These are phyloP conservation scores for Lophius piscatorius DNA, from an alignment of 2,113 vertebrate species.

Conservation along the genomic window DNA sequence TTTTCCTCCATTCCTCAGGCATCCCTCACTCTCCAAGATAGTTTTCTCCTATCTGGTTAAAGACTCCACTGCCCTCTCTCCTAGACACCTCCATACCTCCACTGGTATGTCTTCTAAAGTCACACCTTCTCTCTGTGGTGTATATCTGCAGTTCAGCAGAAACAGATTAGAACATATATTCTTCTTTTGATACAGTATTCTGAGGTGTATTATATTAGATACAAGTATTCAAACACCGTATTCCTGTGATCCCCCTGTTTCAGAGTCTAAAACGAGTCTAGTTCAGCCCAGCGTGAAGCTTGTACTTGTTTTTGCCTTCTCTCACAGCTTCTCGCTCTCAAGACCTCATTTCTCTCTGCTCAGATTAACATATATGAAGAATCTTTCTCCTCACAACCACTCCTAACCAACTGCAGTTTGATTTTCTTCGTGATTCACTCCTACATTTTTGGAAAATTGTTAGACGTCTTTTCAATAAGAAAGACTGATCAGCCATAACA, in stretches of 20 bases:
- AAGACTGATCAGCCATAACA: neutral
- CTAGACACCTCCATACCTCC: too few species aligned
- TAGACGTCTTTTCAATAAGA: neutral
- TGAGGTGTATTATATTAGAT: neutral
- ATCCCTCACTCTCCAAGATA: too few species aligned
- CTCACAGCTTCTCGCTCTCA: neutral
- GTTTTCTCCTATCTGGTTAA: too few species aligned
- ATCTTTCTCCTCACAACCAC: neutral
- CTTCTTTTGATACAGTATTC: neutral
- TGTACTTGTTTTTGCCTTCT: neutral
- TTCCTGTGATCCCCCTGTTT: conserved; percentile 14
- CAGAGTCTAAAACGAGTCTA: conserved; percentile 30
- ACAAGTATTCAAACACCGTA: too few species aligned
- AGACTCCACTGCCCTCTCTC: too few species aligned
- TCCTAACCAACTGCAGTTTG: neutral
- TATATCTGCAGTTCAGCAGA: conserved; percentile 23
- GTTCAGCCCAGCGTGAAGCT: conserved; percentile 27
- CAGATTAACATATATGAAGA: conserved; percentile 5
- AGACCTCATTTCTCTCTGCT: conserved; percentile 2
- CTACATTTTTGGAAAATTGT: neutral
- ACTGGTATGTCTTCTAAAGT: too few species aligned
- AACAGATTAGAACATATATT: neutral
- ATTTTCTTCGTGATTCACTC: neutral
- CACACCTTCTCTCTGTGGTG: conserved; percentile 23
- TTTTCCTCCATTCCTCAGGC: too few species aligned